Conservation (phyloP, 2,888 invertebrate species). For the Polydrusus cervinus region DNA sequence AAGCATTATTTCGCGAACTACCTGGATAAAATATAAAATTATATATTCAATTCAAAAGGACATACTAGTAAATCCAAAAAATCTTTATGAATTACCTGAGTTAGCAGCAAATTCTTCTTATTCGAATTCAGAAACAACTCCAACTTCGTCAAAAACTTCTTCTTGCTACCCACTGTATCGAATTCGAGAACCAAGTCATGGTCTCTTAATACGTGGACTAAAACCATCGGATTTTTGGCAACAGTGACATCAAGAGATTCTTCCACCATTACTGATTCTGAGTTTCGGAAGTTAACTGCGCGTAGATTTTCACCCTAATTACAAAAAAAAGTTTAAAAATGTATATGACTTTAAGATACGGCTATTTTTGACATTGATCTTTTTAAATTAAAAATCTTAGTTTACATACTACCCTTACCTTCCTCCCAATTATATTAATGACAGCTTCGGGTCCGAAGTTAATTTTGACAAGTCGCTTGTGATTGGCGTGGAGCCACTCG, state of each 20-base stretch:
- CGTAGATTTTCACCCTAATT: slow-evolving; percentile 86
- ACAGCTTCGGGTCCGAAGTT: slow-evolving; percentile 92
- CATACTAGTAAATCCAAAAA: background rate
- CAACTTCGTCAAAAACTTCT: slow-evolving; percentile 90
- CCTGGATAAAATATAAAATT: slow-evolving; percentile 66
- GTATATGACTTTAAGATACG: too few relatives aligned
- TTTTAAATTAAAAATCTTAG: too few relatives aligned
- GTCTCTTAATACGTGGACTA: slow-evolving; percentile 88
- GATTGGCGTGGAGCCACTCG: slow-evolving; percentile 95
- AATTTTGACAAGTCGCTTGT: slow-evolving; percentile 90
- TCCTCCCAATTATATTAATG: slow-evolving; percentile 90
- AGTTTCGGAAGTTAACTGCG: slow-evolving; percentile 83
- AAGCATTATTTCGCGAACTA: slow-evolving; percentile 89
- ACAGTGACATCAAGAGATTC: slow-evolving; percentile 87
- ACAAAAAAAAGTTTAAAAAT: background rate
- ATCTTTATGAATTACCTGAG: slow-evolving; percentile 74
- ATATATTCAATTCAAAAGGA: background rate
- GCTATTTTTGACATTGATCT: too few relatives aligned
- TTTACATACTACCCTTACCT: slow-evolving; percentile 66
- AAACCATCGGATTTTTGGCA: slow-evolving; percentile 86
- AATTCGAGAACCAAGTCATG: slow-evolving; percentile 95
- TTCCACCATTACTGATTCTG: slow-evolving; percentile 88
- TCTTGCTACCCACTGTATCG: slow-evolving; percentile 84
- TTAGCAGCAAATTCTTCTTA: slow-evolving; percentile 85
- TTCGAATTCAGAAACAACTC: slow-evolving; percentile 89